A percentile compares a stretch with the other conserved stretches of the same genome.
Conservation (phyloP, 2,888 invertebrate genomes). For the Drosophila histrio region DNA sequence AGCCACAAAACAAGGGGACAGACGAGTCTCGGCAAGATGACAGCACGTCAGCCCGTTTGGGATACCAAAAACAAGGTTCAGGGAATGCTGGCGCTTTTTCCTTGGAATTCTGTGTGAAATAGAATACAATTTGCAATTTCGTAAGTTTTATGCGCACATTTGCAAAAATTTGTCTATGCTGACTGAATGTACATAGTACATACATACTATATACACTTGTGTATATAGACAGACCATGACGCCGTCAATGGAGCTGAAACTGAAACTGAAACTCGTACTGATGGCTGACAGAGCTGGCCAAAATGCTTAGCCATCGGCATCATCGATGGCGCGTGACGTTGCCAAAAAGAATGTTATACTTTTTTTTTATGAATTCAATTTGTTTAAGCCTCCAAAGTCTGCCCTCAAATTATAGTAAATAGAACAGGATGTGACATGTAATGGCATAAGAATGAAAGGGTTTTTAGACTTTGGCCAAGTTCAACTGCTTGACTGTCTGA, state of each 20-base stretch:
- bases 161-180: constrained; percentile 69
- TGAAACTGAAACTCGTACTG: background rate
- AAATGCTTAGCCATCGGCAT: constrained; percentile 34
- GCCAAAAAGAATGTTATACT: constrained; percentile 19
- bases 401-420: constrained; percentile 51
- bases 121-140: constrained; percentile 74
- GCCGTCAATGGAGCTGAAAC: constrained; percentile 7
- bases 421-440: constrained; percentile 22
- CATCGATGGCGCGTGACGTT: constrained; percentile 50
- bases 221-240: constrained; percentile 2
- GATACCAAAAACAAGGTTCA: background rate
- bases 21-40: constrained; percentile 40
- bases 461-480: constrained; percentile 50
- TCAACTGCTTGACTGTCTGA: constrained; percentile 49
- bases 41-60: constrained; percentile 40
- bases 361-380: constrained; percentile 54
- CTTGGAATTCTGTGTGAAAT: constrained; percentile 27
- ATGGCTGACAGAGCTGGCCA: constrained; percentile 8
- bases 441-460: constrained; percentile 55
- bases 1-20: constrained; percentile 38
- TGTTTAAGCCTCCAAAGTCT: constrained; percentile 20
- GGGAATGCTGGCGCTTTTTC: constrained; percentile 1
- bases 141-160: constrained; percentile 76
- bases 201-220: background rate
- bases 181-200: constrained; percentile 1